Evolutionary conservation across 35 echinoderm and acorn worm genomes (phyloP), one percentile per base, ranked within the genome.

Genomic region (Antedon bifida): DNA sequence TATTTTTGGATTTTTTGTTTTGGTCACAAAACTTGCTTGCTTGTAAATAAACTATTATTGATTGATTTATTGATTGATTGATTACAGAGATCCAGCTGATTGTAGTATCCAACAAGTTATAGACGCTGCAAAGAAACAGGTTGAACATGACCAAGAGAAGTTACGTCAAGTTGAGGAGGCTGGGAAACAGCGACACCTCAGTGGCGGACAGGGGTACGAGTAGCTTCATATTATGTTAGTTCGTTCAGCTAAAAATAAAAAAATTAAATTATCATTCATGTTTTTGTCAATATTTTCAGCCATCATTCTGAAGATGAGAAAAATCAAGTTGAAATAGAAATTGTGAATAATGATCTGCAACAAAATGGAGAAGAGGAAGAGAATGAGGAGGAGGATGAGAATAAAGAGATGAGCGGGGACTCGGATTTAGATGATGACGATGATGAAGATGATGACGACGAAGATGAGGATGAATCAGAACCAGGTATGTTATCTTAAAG

Each of bases 121-220:
- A 17, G 81, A 87, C 19, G 92, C 87, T 30, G 92, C 92, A 0
- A 84, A 75, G 78, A 90, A 90, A 83, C 88, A 95, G 26, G 51
- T 95, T 0, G 92, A 82, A 35, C 82, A 78, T 86, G 92, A 95
- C 35, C 88, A 90, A 31, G 88, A 95, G 36, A 95, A 95, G 34
- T 32, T 95, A 17, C 34, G 82, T 33, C 39, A 84, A 36, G 85
- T 84, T 14, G 89, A 91, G 46, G 78, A 64, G 77, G 76, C 31
- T 36, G 13, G 76, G 16, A 78, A 34, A n/a, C 51, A 64, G 26
- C 9, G 51, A 26, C 51, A 64, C 30, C 76, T 35, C 76, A 34
- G 76, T 14, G 34, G 31, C 32, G 30, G 31, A 17, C 34, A 78
- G 5, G 76, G 76, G 34, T 78, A 78, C 1, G 26, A 8, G 4